Percentiles rank a stretch among this genome's conserved stretches.
phyloP scores from a whole-genome alignment of 2,888 invertebrate genomes.

The Eudasyphora cyanicolor region DNA sequence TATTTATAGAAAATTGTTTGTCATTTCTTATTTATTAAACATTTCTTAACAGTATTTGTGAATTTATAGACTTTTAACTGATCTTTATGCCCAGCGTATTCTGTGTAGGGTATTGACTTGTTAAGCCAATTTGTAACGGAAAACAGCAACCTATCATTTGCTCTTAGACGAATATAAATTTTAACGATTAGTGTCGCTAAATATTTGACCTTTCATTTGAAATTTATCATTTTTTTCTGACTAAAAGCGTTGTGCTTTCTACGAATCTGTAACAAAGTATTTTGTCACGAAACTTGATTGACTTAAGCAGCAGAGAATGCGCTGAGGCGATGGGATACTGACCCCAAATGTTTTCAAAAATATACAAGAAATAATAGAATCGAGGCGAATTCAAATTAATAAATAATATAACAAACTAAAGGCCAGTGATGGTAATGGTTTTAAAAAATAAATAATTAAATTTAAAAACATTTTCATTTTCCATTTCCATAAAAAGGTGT shows the following conservation, averaged over 20 bases:
- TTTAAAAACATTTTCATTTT: no score
- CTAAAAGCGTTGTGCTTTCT: neutral
- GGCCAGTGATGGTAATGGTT: no score
- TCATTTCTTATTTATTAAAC: no score
- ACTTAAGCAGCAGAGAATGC: neutral
- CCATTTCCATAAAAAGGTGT: no score
- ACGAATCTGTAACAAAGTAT: neutral
- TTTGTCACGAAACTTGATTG: neutral
- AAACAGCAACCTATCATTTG: neutral
- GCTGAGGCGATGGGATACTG: neutral
- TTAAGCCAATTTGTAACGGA: neutral
- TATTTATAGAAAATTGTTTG: no score
- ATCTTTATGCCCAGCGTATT: neutral
- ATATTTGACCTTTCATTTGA: constrained; percentile 2
- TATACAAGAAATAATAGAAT: no score
- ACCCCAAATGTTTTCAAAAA: neutral
- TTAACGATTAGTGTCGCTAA: neutral
- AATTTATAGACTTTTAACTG: no score
- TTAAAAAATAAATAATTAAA: no score
- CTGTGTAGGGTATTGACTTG: neutral
- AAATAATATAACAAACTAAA: no score
- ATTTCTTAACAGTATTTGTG: no score
- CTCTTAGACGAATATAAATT: neutral
- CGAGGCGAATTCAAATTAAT: neutral
- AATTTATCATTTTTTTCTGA: neutral